A percentile compares a stretch with the other conserved stretches of the same genome.
phyloP scores from a whole-genome alignment of 1,140 invertebrate species.

The Pachyrhynchus sulphureomaculatus region DNA sequence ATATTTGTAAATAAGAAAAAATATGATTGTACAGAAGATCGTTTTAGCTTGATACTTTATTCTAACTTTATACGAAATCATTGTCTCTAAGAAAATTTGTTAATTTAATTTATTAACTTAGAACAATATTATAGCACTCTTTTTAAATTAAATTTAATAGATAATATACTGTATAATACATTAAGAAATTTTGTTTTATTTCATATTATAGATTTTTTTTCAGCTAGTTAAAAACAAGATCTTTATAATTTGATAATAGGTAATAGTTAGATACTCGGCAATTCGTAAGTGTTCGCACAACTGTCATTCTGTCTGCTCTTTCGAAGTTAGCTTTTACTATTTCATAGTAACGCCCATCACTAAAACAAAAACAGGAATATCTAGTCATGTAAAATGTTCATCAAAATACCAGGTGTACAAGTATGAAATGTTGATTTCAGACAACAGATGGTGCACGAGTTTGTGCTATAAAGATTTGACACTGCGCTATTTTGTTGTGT shows the following conservation, averaged over 20 bases:
- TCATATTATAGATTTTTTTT: not conserved
- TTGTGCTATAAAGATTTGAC: no score
- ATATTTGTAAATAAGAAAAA: constrained; percentile 3
- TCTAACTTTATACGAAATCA: not conserved
- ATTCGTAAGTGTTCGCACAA: constrained; percentile 93
- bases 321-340: constrained; percentile 99
- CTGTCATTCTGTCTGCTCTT: constrained; percentile 91
- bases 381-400: not conserved
- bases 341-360: constrained; percentile 99
- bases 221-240: constrained; percentile 86
- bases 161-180: not conserved
- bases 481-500: no score
- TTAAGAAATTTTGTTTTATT: not conserved
- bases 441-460: no score
- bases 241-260: constrained; percentile 88
- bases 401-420: no score
- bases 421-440: no score
- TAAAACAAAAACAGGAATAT: constrained; percentile 55
- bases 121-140: not conserved
- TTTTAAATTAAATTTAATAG: constrained; percentile 1
- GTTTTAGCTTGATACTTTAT: not conserved
- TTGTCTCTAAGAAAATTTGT: not conserved
- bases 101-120: not conserved
- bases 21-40: not conserved
- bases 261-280: constrained; percentile 90